Percentiles rank a stretch among this genome's conserved stretches.
These are phyloP conservation scores for Gari tellinella DNA, from an alignment of 2,888 invertebrate genomes.

Conservation along the genomic window DNA sequence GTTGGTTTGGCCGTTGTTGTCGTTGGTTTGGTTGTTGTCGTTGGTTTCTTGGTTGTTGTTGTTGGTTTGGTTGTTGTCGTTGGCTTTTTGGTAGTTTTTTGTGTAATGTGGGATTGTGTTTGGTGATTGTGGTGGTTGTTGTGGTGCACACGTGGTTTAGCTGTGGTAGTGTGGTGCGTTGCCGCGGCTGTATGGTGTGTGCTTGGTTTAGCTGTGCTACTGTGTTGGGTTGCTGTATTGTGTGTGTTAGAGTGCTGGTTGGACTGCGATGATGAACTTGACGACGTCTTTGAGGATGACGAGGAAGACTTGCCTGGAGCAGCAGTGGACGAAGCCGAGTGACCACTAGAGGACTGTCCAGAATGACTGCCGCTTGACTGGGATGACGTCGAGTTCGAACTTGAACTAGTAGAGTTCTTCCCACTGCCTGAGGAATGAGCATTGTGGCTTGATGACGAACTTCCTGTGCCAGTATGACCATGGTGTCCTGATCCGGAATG, in stretches of 20 bases:
- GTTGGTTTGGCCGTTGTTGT: constrained; percentile 14
- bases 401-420: constrained; percentile 15
- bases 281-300: constrained; percentile 21
- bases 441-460: constrained; percentile 1
- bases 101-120: constrained; percentile 6
- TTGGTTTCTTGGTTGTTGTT: constrained; percentile 28
- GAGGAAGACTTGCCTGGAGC: constrained; percentile 2
- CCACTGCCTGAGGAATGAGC: constrained; percentile 11
- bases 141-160: constrained; percentile 7
- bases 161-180: not conserved
- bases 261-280: constrained; percentile 3
- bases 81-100: constrained; percentile 4
- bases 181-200: not conserved
- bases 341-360: too few relatives aligned
- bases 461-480: not conserved
- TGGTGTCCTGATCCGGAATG: constrained; percentile 7
- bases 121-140: constrained; percentile 25
- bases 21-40: constrained; percentile 12
- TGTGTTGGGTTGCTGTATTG: not conserved
- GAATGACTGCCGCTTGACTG: constrained; percentile 6
- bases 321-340: too few relatives aligned
- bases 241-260: not conserved
- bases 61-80: constrained; percentile 34
- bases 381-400: not conserved
- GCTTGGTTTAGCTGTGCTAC: not conserved